phyloP scores from a whole-genome alignment of 2,113 vertebrate species.

The Myotis lucifugus region DNA sequence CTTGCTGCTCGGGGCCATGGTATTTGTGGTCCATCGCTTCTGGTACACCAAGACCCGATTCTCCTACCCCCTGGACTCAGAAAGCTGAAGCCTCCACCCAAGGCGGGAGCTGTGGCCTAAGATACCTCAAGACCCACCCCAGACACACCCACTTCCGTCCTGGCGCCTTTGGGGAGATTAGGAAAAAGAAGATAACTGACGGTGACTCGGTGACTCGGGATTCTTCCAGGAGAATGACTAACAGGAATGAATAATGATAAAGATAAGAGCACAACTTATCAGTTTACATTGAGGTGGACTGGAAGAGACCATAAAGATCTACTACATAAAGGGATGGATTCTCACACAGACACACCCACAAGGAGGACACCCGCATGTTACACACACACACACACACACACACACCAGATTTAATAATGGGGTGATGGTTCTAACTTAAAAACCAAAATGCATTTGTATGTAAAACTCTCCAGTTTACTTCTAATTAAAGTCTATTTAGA shows the following conservation, averaged over 20 bases:
- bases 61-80: neutral
- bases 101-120: neutral
- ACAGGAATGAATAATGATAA: neutral
- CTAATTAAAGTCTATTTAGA: constrained; percentile 66
- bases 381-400: neutral
- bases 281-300: neutral
- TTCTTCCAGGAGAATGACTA: neutral
- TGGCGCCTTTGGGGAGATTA: neutral
- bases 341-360: neutral
- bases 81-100: neutral
- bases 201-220: neutral
- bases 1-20: constrained; percentile 53
- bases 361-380: neutral
- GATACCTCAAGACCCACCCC: constrained; percentile 24
- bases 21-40: neutral
- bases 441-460: constrained; percentile 10
- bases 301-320: neutral
- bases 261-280: neutral
- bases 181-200: neutral
- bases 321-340: neutral
- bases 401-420: neutral
- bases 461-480: constrained; percentile 40
- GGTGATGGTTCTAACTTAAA: constrained; percentile 27
- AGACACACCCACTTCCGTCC: neutral
- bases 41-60: neutral